Evolutionary conservation across 2,113 vertebrate genomes (phyloP).

Genomic region (Leuciscus idus): DNA sequence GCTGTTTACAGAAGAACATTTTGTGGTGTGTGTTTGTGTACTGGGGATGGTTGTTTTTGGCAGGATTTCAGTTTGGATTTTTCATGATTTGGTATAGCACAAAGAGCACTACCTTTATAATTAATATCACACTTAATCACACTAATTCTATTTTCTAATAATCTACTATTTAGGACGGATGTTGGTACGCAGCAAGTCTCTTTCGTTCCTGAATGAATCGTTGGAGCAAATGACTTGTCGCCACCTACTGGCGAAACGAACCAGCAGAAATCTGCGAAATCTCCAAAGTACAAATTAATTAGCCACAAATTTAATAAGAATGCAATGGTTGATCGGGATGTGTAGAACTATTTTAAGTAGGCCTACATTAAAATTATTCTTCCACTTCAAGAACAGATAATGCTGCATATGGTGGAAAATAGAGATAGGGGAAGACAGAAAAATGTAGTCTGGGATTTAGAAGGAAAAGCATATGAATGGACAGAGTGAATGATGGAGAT

Average conservation of each 20-base stretch:
- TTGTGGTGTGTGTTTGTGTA: conserved; percentile 3
- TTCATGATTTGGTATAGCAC: too few relatives aligned
- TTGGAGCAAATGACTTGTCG: background rate
- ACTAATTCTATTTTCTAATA: too few relatives aligned
- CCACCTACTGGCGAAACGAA: background rate
- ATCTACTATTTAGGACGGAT: too few relatives aligned
- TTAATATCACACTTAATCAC: too few relatives aligned
- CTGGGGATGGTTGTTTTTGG: background rate
- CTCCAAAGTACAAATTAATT: background rate
- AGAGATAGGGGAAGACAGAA: background rate
- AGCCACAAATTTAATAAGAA: background rate
- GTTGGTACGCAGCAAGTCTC: too few relatives aligned
- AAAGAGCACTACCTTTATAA: too few relatives aligned
- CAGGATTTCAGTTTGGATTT: too few relatives aligned
- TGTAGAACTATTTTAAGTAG: background rate
- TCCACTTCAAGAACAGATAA: background rate
- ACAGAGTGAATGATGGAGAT: conserved; percentile 21
- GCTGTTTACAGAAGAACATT: conserved; percentile 11
- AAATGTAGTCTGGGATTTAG: background rate
- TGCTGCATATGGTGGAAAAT: background rate
- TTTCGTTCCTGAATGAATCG: background rate
- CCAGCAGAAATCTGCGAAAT: background rate
- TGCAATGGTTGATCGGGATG: background rate
- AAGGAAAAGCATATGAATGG: conserved; percentile 10
- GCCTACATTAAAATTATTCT: background rate